Percentiles rank a stretch among this genome's conserved stretches.
These are phyloP conservation scores for Cantharis rustica DNA, from an alignment of 2,888 invertebrate species.

Conservation along the genomic window DNA sequence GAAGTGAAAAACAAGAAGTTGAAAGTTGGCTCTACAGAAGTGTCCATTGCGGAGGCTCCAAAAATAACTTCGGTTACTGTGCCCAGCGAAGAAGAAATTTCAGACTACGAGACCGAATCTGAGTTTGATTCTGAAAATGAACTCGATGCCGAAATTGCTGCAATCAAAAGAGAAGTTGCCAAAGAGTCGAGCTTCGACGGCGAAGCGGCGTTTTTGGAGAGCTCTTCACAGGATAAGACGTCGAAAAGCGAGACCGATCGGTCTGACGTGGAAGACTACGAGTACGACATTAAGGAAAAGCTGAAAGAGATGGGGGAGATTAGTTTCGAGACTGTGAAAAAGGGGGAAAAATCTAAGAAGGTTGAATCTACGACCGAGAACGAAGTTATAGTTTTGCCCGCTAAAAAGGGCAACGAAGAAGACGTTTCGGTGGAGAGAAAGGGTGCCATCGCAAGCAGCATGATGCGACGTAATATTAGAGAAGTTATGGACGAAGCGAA, in stretches of 20 bases:
- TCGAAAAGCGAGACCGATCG: slow-evolving; percentile 36
- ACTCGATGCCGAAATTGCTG: slow-evolving; percentile 51
- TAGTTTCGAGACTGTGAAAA: slow-evolving; percentile 56
- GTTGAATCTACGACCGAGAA: slow-evolving; percentile 64
- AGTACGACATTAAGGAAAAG: slow-evolving; percentile 66
- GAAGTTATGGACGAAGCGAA: slow-evolving; percentile 94
- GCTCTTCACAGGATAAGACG: slow-evolving; percentile 35
- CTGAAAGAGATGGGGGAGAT: slow-evolving; percentile 66
- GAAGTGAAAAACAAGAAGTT: slow-evolving; percentile 19
- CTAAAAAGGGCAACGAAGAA: slow-evolving; percentile 48
- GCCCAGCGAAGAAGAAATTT: slow-evolving; percentile 51
- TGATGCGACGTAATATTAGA: slow-evolving; percentile 83
- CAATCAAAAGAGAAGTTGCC: slow-evolving; percentile 50
- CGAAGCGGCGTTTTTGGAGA: slow-evolving; percentile 43
- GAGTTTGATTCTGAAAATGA: slow-evolving; percentile 56
- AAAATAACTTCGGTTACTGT: slow-evolving; percentile 9
- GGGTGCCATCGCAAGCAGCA: slow-evolving; percentile 52
- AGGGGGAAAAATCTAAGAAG: slow-evolving; percentile 54
- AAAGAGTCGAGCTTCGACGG: slow-evolving; percentile 41
- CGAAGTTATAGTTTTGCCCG: slow-evolving; percentile 79
- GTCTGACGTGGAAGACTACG: slow-evolving; percentile 52
- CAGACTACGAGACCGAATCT: slow-evolving; percentile 51
- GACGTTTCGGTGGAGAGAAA: slow-evolving; percentile 29
- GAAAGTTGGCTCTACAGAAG: slow-evolving; percentile 48
- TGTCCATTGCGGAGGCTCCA: slow-evolving; percentile 14